Conservation (phyloP, 2,888 invertebrate genomes). For the Sturmia bella region DNA sequence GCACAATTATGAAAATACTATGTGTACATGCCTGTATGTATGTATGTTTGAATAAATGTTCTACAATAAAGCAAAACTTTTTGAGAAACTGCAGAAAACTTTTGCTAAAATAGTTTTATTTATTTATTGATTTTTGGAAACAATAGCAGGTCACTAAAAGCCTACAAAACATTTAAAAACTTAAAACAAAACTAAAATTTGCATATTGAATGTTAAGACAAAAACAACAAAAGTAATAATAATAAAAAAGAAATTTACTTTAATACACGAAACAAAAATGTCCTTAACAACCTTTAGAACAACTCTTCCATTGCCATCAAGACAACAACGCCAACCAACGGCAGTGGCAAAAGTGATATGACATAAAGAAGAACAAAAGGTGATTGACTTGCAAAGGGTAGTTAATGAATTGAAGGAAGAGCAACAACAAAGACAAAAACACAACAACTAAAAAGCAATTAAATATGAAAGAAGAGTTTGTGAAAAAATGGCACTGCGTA, state of each 20-base stretch:
- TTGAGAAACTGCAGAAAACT: not conserved
- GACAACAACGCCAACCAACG: not conserved
- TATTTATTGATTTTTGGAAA: conserved; percentile 54
- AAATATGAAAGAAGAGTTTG: not conserved
- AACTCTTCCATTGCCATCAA: not conserved
- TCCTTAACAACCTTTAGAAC: too few relatives aligned
- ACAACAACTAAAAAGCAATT: conserved; percentile 9
- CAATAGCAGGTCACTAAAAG: not conserved
- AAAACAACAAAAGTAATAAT: conserved; percentile 7
- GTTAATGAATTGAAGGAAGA: not conserved
- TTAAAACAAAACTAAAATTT: not conserved
- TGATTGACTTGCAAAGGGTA: conserved; percentile 47
- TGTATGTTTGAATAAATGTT: not conserved
- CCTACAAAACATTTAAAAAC: conserved; percentile 6
- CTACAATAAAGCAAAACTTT: not conserved
- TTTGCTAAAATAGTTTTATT: conserved; percentile 34
- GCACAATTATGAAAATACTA: too few relatives aligned
- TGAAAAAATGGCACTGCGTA: not conserved
- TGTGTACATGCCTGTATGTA: too few relatives aligned
- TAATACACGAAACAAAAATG: not conserved
- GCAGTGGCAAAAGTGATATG: not conserved
- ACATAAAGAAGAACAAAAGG: conserved; percentile 12
- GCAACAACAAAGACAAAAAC: not conserved
- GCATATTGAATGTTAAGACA: not conserved
- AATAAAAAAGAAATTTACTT: not conserved